These are phyloP conservation scores for Ceratosolen fusciceps DNA, from an alignment of 1,140 invertebrate genomes.

Conservation along the genomic window DNA sequence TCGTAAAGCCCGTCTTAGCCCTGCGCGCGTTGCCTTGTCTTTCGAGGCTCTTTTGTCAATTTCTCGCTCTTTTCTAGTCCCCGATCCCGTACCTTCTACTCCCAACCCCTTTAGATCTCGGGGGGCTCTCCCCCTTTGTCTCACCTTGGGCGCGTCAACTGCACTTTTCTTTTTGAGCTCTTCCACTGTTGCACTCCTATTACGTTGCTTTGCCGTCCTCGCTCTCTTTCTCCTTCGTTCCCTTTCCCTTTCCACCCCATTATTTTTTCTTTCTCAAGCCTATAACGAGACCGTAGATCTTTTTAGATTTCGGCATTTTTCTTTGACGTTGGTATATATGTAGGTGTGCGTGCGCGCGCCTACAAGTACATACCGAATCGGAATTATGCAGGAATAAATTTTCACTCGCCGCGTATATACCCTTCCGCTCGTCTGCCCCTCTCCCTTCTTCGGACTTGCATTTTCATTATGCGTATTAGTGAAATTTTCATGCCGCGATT, in stretches of 20 bases:
- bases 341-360: no score
- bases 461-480: slow-evolving; percentile 3
- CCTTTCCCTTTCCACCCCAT: neutral
- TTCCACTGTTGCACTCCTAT: neutral
- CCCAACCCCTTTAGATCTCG: neutral
- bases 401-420: neutral
- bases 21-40: neutral
- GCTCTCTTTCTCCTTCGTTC: neutral
- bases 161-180: neutral
- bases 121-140: neutral
- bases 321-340: neutral
- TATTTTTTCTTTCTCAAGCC: neutral
- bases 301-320: neutral
- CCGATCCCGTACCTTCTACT: neutral
- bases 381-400: slow-evolving; percentile 22
- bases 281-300: neutral
- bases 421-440: neutral
- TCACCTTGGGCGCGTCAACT: neutral
- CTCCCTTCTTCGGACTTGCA: neutral
- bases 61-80: neutral
- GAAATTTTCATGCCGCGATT: neutral
- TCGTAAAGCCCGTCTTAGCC: no score
- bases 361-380: neutral
- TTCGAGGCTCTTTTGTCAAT: neutral
- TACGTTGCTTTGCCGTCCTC: neutral